A percentile compares a stretch with the other conserved stretches of the same genome.
These are phyloP conservation scores for Drosophila mayaguana DNA, from an alignment of 2,888 invertebrate species.

Conservation along the genomic window DNA sequence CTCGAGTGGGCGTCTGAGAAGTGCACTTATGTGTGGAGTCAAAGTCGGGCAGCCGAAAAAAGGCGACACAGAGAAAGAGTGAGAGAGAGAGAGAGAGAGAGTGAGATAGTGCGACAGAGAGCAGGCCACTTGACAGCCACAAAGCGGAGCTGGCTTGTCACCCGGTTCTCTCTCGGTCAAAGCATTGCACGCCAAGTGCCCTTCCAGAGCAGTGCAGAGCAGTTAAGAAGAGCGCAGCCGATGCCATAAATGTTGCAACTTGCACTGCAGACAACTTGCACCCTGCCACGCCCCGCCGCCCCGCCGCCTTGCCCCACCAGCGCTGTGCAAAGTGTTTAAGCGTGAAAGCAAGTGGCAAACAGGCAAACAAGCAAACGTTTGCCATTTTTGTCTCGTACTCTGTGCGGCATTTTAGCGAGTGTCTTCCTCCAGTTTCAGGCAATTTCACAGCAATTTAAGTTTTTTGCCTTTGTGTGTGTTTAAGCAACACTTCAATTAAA, in stretches of 20 bases:
- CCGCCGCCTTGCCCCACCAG: no score
- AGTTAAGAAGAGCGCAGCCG: constrained; percentile 69
- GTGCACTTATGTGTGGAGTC: constrained; percentile 73
- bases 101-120: background rate
- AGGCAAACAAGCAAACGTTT: constrained; percentile 55
- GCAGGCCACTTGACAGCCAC: constrained; percentile 75
- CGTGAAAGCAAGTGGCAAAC: constrained; percentile 57
- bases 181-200: constrained; percentile 71
- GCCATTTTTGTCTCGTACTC: constrained; percentile 50
- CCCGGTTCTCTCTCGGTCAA: constrained; percentile 77
- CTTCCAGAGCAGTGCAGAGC: constrained; percentile 61
- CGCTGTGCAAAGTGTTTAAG: constrained; percentile 55
- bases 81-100: background rate
- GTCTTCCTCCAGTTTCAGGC: constrained; percentile 38
- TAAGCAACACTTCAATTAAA: constrained; percentile 82
- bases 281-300: background rate
- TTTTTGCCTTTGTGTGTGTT: constrained; percentile 46
- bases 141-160: constrained; percentile 76
- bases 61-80: background rate
- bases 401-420: constrained; percentile 28
- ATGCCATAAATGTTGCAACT: constrained; percentile 73
- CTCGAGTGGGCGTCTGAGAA: constrained; percentile 47
- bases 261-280: constrained; percentile 39
- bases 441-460: constrained; percentile 79
- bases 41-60: constrained; percentile 55